phyloP scores from a whole-genome alignment of 2,888 invertebrate species.

The Lepidochrysops patricia region DNA sequence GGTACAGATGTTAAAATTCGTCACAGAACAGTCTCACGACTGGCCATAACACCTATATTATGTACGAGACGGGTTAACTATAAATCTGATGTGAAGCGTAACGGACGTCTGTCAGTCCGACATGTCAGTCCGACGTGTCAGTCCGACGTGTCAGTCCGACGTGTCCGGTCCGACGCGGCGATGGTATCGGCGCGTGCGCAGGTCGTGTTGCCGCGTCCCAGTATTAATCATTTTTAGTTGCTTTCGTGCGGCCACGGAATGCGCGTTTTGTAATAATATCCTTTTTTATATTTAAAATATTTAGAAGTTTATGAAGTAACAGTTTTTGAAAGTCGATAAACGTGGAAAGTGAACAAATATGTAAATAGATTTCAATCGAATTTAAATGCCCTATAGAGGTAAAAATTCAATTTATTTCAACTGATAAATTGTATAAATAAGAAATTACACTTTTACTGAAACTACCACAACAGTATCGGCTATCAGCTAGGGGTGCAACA shows the following conservation, averaged over 20 bases:
- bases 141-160: slow-evolving; percentile 35
- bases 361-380: too few species aligned
- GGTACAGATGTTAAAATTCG: too few species aligned
- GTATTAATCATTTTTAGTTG: slow-evolving; percentile 28
- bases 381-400: too few species aligned
- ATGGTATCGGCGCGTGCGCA: slow-evolving; percentile 35
- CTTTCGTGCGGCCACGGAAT: slow-evolving; percentile 13
- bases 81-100: slow-evolving; percentile 20
- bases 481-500: too few species aligned
- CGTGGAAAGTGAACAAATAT: too few species aligned
- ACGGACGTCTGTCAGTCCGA: slow-evolving; percentile 27
- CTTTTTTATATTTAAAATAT: too few species aligned
- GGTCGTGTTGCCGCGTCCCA: slow-evolving; percentile 26
- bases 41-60: not conserved
- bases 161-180: slow-evolving; percentile 38
- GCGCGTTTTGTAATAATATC: too few species aligned
- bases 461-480: not conserved
- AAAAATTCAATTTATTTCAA: too few species aligned
- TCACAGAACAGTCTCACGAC: not conserved
- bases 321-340: too few species aligned
- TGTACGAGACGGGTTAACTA: not conserved
- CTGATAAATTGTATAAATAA: too few species aligned
- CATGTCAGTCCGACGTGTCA: slow-evolving; percentile 28
- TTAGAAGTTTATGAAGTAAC: too few species aligned
- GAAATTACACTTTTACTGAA: too few species aligned